Evolutionary conservation across 2,113 vertebrate genomes (phyloP).

Genomic region (human): DNA sequence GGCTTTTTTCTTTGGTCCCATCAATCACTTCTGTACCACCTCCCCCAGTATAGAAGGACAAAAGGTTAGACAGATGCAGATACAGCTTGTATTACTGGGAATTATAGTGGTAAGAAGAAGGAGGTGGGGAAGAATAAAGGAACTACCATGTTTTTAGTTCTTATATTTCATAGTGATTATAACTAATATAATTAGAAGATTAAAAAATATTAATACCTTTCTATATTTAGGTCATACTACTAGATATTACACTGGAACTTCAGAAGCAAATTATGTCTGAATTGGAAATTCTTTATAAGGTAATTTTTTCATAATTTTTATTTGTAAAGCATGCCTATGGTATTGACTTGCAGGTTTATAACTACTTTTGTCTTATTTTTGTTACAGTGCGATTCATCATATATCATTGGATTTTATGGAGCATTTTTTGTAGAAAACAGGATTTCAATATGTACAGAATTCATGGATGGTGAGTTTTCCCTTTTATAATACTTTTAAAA

Average conservation of each 20-base stretch:
- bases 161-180: conserved; percentile 52
- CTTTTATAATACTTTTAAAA: conserved; percentile 53
- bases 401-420: conserved; percentile 99
- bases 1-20: conserved; percentile 51
- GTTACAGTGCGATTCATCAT: conserved; percentile 97
- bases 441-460: conserved; percentile 99
- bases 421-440: conserved; percentile 99
- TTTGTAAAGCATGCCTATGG: not conserved
- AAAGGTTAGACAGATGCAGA: conserved; percentile 48
- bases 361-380: conserved; percentile 67
- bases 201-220: conserved; percentile 57
- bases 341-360: conserved; percentile 29
- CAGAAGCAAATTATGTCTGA: conserved; percentile 99
- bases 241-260: conserved; percentile 97
- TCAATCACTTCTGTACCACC: conserved; percentile 60
- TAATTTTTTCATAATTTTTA: conserved; percentile 69
- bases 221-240: conserved; percentile 91
- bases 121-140: not conserved
- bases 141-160: not conserved
- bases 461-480: conserved; percentile 97
- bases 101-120: not conserved
- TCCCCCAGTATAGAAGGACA: conserved; percentile 42
- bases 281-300: conserved; percentile 99
- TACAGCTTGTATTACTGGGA: conserved; percentile 10
- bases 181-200: not conserved